Percentiles rank a stretch among this genome's conserved stretches.
These are phyloP conservation scores for Pollicipes pollicipes DNA, from an alignment of 1,140 invertebrate species.

Conservation along the genomic window DNA sequence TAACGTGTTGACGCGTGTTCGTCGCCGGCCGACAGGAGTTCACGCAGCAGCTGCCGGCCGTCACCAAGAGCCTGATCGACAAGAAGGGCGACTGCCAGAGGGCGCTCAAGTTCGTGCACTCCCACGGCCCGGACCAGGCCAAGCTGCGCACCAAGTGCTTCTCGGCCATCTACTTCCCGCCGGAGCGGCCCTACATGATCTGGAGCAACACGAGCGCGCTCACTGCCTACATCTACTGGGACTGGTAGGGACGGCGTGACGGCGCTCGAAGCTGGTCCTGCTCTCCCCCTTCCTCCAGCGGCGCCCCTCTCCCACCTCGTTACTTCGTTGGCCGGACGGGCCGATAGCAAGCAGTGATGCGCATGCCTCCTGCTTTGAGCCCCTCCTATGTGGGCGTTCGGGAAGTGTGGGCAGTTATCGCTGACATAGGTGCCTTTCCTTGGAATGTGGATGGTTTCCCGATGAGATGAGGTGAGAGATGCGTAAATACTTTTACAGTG, in stretches of 20 bases:
- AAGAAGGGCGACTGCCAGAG: neutral
- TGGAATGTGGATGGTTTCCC: no score
- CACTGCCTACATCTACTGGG: neutral
- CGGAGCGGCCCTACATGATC: neutral
- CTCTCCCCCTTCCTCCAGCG: no score
- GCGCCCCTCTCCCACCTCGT: no score
- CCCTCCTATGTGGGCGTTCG: no score
- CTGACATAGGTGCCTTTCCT: no score
- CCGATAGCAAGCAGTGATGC: no score
- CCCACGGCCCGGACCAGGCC: neutral
- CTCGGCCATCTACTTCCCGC: neutral
- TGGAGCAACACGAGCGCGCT: neutral
- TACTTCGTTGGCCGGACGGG: no score
- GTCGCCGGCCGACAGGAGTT: neutral
- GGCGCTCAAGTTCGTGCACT: neutral
- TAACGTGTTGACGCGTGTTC: neutral
- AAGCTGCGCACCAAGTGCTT: neutral
- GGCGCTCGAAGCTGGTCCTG: no score
- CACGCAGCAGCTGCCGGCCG: neutral
- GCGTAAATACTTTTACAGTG: no score
- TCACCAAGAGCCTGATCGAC: neutral
- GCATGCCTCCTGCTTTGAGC: no score
- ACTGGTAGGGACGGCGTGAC: no score
- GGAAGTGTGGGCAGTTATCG: neutral
- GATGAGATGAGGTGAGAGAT: no score